Percentiles rank a stretch among this genome's conserved stretches.
phyloP scores from a whole-genome alignment of 2,888 invertebrate species.

The Clistopyga incitator region DNA sequence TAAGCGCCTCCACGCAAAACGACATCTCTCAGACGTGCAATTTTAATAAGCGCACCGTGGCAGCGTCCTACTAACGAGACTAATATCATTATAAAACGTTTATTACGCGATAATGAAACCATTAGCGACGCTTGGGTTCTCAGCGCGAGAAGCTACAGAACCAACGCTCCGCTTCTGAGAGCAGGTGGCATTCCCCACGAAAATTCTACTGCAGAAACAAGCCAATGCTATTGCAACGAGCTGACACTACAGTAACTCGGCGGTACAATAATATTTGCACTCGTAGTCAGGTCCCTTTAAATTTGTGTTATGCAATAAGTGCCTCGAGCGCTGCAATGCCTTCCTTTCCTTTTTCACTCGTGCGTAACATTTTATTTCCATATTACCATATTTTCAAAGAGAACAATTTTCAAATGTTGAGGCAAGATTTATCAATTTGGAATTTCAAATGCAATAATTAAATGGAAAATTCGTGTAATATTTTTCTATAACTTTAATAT shows the following conservation, averaged over 20 bases:
- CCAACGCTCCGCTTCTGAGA: neutral
- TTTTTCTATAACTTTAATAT: neutral
- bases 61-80: slow-evolving; percentile 71
- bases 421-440: no score
- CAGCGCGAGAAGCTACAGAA: slow-evolving; percentile 51
- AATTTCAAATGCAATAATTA: no score
- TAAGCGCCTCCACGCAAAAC: slow-evolving; percentile 9
- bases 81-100: slow-evolving; percentile 77
- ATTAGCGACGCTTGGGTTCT: slow-evolving; percentile 71
- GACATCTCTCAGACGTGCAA: slow-evolving; percentile 69
- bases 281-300: neutral
- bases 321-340: neutral
- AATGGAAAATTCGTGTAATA: neutral
- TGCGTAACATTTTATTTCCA: neutral
- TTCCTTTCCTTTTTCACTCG: neutral
- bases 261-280: slow-evolving; percentile 25
- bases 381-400: neutral
- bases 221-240: slow-evolving; percentile 1
- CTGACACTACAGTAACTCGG: slow-evolving; percentile 8
- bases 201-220: slow-evolving; percentile 35
- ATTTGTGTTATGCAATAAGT: neutral
- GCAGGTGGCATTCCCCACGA: slow-evolving; percentile 31
- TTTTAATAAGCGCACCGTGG: slow-evolving; percentile 74
- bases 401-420: no score
- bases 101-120: slow-evolving; percentile 75